Evolutionary conservation across 2,113 vertebrate species (phyloP), one percentile per base, ranked within the genome.

Genomic region (Pavo muticus): DNA sequence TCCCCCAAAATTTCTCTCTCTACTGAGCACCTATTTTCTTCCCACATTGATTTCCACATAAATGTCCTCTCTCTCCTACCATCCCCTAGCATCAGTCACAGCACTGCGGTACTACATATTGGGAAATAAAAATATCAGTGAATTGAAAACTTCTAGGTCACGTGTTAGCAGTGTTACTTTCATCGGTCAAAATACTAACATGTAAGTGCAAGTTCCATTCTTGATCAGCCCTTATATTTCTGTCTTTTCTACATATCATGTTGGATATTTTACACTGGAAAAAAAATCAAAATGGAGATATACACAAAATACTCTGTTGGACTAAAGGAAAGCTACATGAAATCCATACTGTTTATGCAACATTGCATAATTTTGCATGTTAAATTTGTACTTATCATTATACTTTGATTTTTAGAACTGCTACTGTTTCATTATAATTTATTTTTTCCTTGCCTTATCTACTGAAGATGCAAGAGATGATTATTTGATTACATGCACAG

Each of bases 361-460:
- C 35, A 52, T 23, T 13, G 42, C 67, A 65, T 42, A 92, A 95
- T 84, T 93, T 70, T 72, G 72, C 75, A 93, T 91, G 72, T 75
- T 89, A 91, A 94, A 77, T 71, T 63, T 90, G 64, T 91, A 61
- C 35, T 68, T 97, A 64, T 86, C 48, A 83, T 92, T 87, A 24
- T 35, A 64, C 27, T 94, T 92, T 94, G 90, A 95, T 95, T 87
- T 91, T 56, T 25, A 70, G 82, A 95, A 75, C 6, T 25, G 50
- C 59, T 83, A 24, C 68, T 87, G 57, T 60, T 92, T n/a, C 60
- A 48, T 67, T 83, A 59, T 64, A 87, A 74, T 80, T 90, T 77
- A 90, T 78, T 77, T 96, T 94, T 77, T 54, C 71, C 52, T 90
- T 47, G 20, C 37, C 78, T 69, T 95, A 91, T 94, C 95, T 93